Base-by-base conservation (phyloP, 2,888 invertebrate species). In the Geophilus truncorum region DNA sequence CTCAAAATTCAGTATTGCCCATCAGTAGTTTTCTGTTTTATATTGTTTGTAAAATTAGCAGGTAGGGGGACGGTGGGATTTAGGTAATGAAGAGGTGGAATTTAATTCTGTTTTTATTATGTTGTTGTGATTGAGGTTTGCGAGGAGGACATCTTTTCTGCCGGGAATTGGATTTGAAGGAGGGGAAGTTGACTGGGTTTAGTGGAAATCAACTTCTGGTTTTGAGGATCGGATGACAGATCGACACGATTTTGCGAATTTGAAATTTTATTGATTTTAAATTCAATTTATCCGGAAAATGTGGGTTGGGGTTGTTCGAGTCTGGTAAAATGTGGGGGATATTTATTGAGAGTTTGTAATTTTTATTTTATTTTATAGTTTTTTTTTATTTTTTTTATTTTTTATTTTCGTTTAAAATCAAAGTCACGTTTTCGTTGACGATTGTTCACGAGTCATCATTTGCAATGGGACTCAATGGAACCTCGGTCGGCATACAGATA, bases 361-460 rank as follows among this genome's bases (percentile, higher is more conserved):
- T 3, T 45, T 45, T 45, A n/a, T n/a, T 45, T n/a, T n/a, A 18
- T 32, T 32, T 32, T 45, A 18, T 45, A 3, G 18, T 1, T 45
- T 5, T 18, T 45, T 3, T 45, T 23, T 25, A 15, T 25, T 62
- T 23, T 62, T 62, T 62, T 25, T 2, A 12, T 62, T 40, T 45
- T 45, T 45, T 45, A 15, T 15, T 45, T 62, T 62, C 15, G 1
- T 21, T 62, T 62, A 62, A 62, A 62, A 62, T 62, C 62, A 62
- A 62, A 62, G 62, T 62, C 62, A 62, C 62, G 62, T 62, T 25
- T 25, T 28, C 23, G 62, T 62, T 62, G 62, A 62, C 62, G 62
- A 62, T 62, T 62, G 62, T 62, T 62, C 62, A 62, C 62, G 62
- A 62, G 62, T 62, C 62, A 62, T 62, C 62, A 62, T 62, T 62